Base-by-base conservation (phyloP, 2,113 vertebrate species). In the Equus przewalskii region DNA sequence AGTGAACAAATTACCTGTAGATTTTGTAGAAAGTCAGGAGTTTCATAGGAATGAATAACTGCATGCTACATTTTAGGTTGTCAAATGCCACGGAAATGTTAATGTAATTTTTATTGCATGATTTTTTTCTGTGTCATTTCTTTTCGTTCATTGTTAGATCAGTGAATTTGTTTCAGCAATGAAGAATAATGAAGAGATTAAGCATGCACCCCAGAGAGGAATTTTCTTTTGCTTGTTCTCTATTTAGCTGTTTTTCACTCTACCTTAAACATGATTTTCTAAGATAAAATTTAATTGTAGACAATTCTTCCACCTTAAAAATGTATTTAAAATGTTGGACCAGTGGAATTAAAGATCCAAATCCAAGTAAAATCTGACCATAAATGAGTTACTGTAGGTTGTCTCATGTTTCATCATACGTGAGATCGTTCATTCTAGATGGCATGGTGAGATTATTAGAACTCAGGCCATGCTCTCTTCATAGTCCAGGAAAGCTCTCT, bases 141-240 rank as follows among this genome's bases (percentile, higher is more conserved):
- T 80, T 92, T 94, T 84, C 95, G 36, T 87, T 94, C 30, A n/a
- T 81, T 14, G 67, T 92, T 76, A 36, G 7, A 70, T 95, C 12
- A 33, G 15, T 90, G 30, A n/a, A 44, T 87, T 84, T 93, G 41
- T 94, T 96, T 87, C 41, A 67, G 49, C 64, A 76, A 49, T 62
- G 92, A 94, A 95, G 30, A 89, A 80, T 89, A 91, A 91, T 75
- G 49, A 90, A 80, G 75, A 75, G 44, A 78, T 90, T 75, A 91
- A 92, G 16, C 22, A 44, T 81, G 4, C 1, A 80, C 6, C 24
- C 14, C 33, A 73, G 85, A 84, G 83, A 95, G 13, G 4, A 54
- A 33, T 64, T 95, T n/a, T 90, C 28, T 36, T 79, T 69, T 2
- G 1, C 21, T 19, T 65, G 1, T 49, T 86, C 18, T 85, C 24